A percentile compares a stretch with the other conserved stretches of the same genome.
phyloP scores from a whole-genome alignment of 1,140 invertebrate genomes.

The Macrocentrus cingulum region DNA sequence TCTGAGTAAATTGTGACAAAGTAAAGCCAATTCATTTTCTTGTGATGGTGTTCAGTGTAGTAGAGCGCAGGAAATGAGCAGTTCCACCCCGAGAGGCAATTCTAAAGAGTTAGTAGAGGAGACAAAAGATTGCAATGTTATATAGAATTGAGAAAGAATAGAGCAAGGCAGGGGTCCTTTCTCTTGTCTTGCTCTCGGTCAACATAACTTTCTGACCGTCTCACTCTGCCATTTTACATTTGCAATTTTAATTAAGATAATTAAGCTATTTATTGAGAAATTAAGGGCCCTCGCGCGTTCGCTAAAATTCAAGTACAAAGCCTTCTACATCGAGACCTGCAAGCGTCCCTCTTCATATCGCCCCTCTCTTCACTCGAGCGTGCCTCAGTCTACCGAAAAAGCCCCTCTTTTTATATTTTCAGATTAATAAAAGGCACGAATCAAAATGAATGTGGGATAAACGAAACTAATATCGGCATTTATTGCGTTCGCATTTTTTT shows the following conservation, averaged over 20 bases:
- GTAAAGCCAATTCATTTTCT: constrained; percentile 17
- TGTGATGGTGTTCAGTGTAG: not conserved
- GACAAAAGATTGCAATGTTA: not conserved
- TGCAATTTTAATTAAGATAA: constrained; percentile 46
- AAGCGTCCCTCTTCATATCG: constrained; percentile 25
- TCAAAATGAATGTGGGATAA: not conserved
- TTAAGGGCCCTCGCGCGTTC: constrained; percentile 25
- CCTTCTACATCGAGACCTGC: constrained; percentile 2
- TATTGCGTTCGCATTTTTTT: too few relatives aligned
- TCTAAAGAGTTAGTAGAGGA: too few relatives aligned
- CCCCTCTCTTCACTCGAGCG: constrained; percentile 24
- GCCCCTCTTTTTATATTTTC: constrained; percentile 17
- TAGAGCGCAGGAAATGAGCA: constrained; percentile 26
- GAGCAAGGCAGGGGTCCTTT: not conserved
- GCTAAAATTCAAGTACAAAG: constrained; percentile 28
- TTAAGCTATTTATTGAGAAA: constrained; percentile 45
- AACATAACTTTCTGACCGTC: constrained; percentile 6
- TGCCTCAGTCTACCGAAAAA: constrained; percentile 19
- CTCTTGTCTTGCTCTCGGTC: constrained; percentile 18
- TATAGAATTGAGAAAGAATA: constrained; percentile 1
- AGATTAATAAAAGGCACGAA: constrained; percentile 13
- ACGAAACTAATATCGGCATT: constrained; percentile 4
- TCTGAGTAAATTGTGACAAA: constrained; percentile 18
- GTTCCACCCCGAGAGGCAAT: constrained; percentile 16
- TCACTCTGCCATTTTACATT: constrained; percentile 3